Evolutionary conservation across 1,140 invertebrate genomes (phyloP), one percentile per base, ranked within the genome.

Genomic region (Leptopilina clavipes): DNA sequence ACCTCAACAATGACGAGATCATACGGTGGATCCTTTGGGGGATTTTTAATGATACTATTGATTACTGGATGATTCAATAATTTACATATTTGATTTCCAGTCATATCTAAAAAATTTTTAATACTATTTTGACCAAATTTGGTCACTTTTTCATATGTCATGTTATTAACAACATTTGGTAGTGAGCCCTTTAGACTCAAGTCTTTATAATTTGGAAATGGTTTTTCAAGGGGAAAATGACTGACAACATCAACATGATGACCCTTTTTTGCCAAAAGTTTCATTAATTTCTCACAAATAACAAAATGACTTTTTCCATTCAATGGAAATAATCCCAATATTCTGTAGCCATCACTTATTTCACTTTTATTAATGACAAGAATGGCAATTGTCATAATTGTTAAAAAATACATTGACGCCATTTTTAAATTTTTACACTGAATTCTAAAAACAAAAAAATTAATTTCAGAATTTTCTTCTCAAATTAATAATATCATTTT

Each of bases 241-340:
- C 84, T 85, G 2, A 87, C 71, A 0, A 90, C 82, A 6, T 86
- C 86, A 0, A 93, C 87, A 5, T 91, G 82, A 76, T 93, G 92
- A 71, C 91, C 92, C 18, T 85, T 82, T 12, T 81, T 76, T 3
- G 90, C 92, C 18, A 93, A 74, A 73, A 86, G 89, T 45, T 89
- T 86, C 59, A 92, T 84, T 11, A 92, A n/a, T 0, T 89, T 86
- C 37, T 90, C 88, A 18, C 92, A 91, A 54, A 93, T 88, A 73
- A 91, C 89, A 71, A 88, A 90, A 81, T 94, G 93, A 75, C 93
- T 94, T 73, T 88, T 90, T 1, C 88, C 90, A 6, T 85, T 82
- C 3, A 91, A 85, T 14, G 90, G 91, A 70, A 92, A 89, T 2
- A 93, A 48, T 40, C 89, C 87, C 8, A 90, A 76, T 56, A 90